phyloP scores from a whole-genome alignment of 1,140 invertebrate genomes.

The Apis mellifera region Amel_HAv3.1 CM009933.2:11611001-11611500 shows the following conservation, averaged over 20 bases:
- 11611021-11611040: background rate
- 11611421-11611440: background rate
- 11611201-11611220: background rate
- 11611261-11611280: conserved; percentile 7
- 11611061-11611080: too few species aligned
- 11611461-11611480: conserved; percentile 42
- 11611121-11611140: too few species aligned
- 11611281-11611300: conserved; percentile 29
- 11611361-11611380: background rate
- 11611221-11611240: conserved; percentile 2
- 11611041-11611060: too few species aligned
- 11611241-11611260: background rate
- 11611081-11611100: too few species aligned
- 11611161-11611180: background rate
- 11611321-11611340: conserved; percentile 18
- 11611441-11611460: conserved; percentile 15
- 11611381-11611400: background rate
- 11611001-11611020: background rate
- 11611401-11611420: background rate
- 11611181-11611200: too few species aligned
- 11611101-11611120: too few species aligned
- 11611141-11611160: too few species aligned
- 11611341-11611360: background rate
- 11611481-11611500: conserved; percentile 50
- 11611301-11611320: background rate